These are phyloP conservation scores for Scartelaos histophorus DNA, from an alignment of 2,113 vertebrate species.

Conservation along the genomic window DNA sequence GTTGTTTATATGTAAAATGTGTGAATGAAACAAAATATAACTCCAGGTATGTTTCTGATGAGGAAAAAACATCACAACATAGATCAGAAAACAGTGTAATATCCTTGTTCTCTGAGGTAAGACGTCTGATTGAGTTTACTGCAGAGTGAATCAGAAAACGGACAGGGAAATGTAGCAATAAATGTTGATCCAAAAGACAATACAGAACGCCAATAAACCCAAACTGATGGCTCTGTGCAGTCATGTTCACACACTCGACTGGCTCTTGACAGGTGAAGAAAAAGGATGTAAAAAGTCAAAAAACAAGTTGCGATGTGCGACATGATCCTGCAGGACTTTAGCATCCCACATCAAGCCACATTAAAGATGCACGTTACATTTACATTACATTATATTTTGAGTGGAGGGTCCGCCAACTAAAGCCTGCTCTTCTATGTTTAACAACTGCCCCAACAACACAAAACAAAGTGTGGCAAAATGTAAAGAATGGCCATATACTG, in stretches of 20 bases:
- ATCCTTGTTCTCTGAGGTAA: conserved; percentile 18
- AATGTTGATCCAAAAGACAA: conserved; percentile 16
- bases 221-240: background rate
- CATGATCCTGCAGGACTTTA: conserved; percentile 9
- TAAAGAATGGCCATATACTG: background rate
- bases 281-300: no score
- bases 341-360: conserved; percentile 15
- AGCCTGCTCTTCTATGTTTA: background rate
- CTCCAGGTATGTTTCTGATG: no score
- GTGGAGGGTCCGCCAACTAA: no score
- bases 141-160: conserved; percentile 52
- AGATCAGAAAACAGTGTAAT: no score
- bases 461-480: background rate
- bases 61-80: no score
- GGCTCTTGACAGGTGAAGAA: conserved; percentile 14
- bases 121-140: conserved; percentile 49
- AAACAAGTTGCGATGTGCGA: background rate
- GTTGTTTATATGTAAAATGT: no score
- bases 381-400: no score
- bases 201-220: background rate
- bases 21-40: no score
- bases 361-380: no score
- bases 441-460: background rate
- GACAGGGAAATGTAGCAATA: conserved; percentile 45
- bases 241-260: conserved; percentile 6